phyloP scores from a whole-genome alignment of 2,888 invertebrate species.

The Linhomoeus sp. region DNA sequence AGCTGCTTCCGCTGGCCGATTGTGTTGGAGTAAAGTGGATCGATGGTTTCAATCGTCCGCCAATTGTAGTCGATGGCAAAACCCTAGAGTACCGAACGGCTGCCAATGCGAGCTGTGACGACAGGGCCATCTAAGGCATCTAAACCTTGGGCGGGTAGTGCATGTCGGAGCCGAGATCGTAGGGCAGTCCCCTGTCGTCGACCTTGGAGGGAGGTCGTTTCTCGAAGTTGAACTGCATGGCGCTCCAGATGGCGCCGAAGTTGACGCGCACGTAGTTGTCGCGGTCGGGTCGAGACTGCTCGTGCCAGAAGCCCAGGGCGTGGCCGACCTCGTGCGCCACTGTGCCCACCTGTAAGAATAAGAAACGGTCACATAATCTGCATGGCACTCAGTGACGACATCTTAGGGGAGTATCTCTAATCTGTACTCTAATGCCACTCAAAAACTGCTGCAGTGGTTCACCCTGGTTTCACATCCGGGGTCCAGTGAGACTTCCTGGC shows the following conservation, averaged over 20 bases:
- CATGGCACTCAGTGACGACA: neutral
- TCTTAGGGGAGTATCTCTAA: too few relatives aligned
- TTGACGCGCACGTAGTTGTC: conserved; percentile 16
- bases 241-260: neutral
- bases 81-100: neutral
- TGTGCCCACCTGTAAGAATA: conserved; percentile 7
- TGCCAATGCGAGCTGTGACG: neutral
- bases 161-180: conserved; percentile 12
- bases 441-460: too few relatives aligned
- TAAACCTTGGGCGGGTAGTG: conserved; percentile 18
- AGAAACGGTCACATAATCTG: neutral
- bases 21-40: neutral
- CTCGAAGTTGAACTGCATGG: neutral
- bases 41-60: neutral
- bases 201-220: neutral
- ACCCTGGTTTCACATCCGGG: too few relatives aligned
- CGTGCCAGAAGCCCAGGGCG: conserved; percentile 22
- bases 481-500: too few relatives aligned
- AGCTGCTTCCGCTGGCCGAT: conserved; percentile 1
- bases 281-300: conserved; percentile 19
- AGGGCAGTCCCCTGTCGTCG: neutral
- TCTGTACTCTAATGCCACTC: too few relatives aligned
- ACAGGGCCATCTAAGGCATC: neutral
- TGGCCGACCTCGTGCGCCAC: too few relatives aligned
- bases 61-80: neutral